Percentiles rank a stretch among this genome's conserved stretches.
These are phyloP conservation scores for Clinocottus analis DNA, from an alignment of 2,113 vertebrate genomes.

Conservation along the genomic window DNA sequence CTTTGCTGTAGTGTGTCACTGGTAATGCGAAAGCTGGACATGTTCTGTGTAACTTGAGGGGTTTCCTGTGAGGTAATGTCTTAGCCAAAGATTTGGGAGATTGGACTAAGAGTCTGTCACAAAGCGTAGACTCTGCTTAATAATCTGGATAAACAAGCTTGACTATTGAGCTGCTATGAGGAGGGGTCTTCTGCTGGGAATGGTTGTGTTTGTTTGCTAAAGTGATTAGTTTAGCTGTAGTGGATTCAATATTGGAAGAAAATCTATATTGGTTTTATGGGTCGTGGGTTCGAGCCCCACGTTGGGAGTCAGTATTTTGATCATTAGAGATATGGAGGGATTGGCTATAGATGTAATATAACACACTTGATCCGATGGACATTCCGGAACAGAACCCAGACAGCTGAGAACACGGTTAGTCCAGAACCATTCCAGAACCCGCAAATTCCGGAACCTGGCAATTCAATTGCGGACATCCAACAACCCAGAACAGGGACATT, in stretches of 20 bases:
- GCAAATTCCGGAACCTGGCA: too few relatives aligned
- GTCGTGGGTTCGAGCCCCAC: too few relatives aligned
- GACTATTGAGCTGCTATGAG: conserved; percentile 11
- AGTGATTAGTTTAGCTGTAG: background rate
- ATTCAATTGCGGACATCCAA: too few relatives aligned
- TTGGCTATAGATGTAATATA: too few relatives aligned
- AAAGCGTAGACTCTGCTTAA: conserved; percentile 20
- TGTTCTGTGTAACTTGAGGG: too few relatives aligned
- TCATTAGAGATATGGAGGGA: too few relatives aligned
- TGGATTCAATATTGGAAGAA: background rate
- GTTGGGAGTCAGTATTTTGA: too few relatives aligned
- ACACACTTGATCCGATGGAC: too few relatives aligned
- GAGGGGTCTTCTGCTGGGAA: conserved; percentile 2
- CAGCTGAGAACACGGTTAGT: too few relatives aligned
- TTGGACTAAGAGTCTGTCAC: conserved; percentile 3
- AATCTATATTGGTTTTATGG: background rate
- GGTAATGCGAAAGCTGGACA: background rate
- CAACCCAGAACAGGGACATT: too few relatives aligned
- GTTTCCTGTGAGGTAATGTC: background rate
- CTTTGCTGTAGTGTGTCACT: background rate
- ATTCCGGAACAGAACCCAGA: too few relatives aligned
- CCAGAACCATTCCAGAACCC: too few relatives aligned
- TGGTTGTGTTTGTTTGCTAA: conserved; percentile 11
- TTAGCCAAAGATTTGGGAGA: background rate
- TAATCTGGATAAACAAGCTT: conserved; percentile 28